phyloP scores from a whole-genome alignment of 2,888 invertebrate genomes.

The Dorcus parallelipipedus region DNA sequence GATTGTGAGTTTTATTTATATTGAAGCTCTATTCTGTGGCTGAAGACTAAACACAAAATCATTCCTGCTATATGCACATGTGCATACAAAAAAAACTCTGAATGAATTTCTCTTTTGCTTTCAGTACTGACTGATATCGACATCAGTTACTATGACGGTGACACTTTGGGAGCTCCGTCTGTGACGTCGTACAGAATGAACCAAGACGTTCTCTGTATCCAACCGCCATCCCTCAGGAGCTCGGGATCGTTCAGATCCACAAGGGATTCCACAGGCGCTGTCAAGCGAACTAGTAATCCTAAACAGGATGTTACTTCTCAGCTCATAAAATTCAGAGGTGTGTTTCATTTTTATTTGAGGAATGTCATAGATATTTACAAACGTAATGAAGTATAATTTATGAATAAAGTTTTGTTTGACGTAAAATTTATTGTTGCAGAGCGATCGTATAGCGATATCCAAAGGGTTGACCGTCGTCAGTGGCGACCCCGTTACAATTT shows the following conservation, averaged over 20 bases:
- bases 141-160: constrained; percentile 51
- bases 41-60: too few relatives aligned
- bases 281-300: constrained; percentile 31
- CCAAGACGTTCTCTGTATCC: constrained; percentile 44
- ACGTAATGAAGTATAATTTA: too few relatives aligned
- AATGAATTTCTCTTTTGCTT: constrained; percentile 24
- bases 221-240: constrained; percentile 41
- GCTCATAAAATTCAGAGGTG: constrained; percentile 49
- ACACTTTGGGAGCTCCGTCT: constrained; percentile 44
- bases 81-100: too few relatives aligned
- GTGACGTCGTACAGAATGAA: constrained; percentile 45
- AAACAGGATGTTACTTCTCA: constrained; percentile 37
- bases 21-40: too few relatives aligned
- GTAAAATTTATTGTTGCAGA: constrained; percentile 44
- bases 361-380: too few relatives aligned
- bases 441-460: constrained; percentile 59
- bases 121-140: constrained; percentile 60
- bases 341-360: neutral
- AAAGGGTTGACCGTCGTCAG: constrained; percentile 47
- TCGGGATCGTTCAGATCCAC: constrained; percentile 41
- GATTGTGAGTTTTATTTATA: too few relatives aligned
- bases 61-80: too few relatives aligned
- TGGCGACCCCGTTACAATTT: constrained; percentile 32
- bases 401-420: too few relatives aligned
- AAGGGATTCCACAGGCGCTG: constrained; percentile 32